Evolutionary conservation across 2,888 invertebrate species (phyloP).

Genomic region (Scaptomyza flava): DNA sequence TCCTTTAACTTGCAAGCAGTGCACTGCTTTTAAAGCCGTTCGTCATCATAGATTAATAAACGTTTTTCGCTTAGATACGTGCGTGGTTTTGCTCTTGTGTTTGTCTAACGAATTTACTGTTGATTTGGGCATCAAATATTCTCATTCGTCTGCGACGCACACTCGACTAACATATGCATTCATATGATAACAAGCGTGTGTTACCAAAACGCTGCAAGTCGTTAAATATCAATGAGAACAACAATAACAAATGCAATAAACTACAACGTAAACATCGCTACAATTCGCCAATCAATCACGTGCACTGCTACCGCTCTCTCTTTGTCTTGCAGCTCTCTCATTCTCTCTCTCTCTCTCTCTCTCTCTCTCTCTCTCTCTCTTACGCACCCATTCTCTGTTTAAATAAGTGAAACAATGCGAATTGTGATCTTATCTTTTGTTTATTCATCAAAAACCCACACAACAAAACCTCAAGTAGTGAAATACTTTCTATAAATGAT

Average conservation of each 20-base stretch:
- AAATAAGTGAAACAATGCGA: neutral
- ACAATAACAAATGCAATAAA: neutral
- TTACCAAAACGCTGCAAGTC: constrained; percentile 54
- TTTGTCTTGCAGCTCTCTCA: neutral
- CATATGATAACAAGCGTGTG: constrained; percentile 58
- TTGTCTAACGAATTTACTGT: constrained; percentile 36
- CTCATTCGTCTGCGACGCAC: constrained; percentile 35
- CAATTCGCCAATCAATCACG: constrained; percentile 69
- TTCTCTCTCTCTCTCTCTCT: neutral
- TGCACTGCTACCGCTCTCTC: constrained; percentile 36
- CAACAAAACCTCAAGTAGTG: constrained; percentile 11
- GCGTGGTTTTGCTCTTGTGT: neutral
- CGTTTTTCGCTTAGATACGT: constrained; percentile 13
- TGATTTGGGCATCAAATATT: constrained; percentile 49
- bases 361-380: neutral
- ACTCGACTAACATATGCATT: constrained; percentile 57
- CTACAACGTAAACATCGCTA: constrained; percentile 40
- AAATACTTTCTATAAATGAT: constrained; percentile 26
- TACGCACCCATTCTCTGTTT: neutral
- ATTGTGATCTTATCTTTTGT: constrained; percentile 4
- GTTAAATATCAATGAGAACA: constrained; percentile 38
- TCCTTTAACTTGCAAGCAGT: neutral
- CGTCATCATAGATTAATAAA: no score
- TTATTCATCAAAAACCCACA: neutral
- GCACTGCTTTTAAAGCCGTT: constrained; percentile 1